Percentiles rank a stretch among this genome's conserved stretches.
Evolutionary conservation across 2,113 vertebrate genomes (phyloP).

Genomic region (Gasterosteus nipponicus): DNA sequence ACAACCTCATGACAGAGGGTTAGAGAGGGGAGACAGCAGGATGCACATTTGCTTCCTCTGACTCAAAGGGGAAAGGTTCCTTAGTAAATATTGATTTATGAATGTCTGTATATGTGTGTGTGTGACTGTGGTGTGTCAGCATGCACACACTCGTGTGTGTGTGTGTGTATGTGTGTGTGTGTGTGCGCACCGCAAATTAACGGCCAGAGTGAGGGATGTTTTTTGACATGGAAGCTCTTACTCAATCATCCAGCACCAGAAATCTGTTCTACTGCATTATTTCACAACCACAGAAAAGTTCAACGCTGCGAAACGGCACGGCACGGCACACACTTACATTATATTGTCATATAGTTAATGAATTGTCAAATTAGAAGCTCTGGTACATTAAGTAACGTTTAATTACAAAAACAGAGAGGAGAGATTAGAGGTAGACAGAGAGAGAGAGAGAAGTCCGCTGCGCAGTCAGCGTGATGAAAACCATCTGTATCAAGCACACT

Average conservation of each 20-base stretch:
- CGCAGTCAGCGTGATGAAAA: constrained; percentile 80
- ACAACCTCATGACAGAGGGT: constrained; percentile 67
- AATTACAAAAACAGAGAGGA: constrained; percentile 62
- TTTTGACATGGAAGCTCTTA: constrained; percentile 62
- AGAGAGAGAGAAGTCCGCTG: constrained; percentile 52
- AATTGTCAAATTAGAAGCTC: constrained; percentile 66
- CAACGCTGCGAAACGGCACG: constrained; percentile 20
- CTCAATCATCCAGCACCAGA: constrained; percentile 54
- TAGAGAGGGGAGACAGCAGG: constrained; percentile 79
- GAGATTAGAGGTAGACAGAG: constrained; percentile 61
- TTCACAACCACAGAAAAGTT: constrained; percentile 46
- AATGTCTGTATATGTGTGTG: constrained; percentile 58
- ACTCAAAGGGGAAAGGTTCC: constrained; percentile 82
- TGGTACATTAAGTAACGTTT: constrained; percentile 64
- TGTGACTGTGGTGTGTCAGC: constrained; percentile 25
- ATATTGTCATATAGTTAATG: constrained; percentile 42
- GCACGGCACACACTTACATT: constrained; percentile 14
- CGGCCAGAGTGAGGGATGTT: constrained; percentile 61
- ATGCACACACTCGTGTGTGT: constrained; percentile 4
- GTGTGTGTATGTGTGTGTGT: constrained; percentile 4
- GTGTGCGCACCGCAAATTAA: constrained; percentile 60
- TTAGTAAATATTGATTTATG: constrained; percentile 86
- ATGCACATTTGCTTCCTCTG: constrained; percentile 86
- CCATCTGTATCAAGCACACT: constrained; percentile 80
- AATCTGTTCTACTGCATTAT: constrained; percentile 46